Percentiles rank a stretch among this genome's conserved stretches.
These are phyloP conservation scores for Cynodonichthys magdalenae DNA, from an alignment of 2,797 vertebrate genomes.

Conservation along the genomic window DNA sequence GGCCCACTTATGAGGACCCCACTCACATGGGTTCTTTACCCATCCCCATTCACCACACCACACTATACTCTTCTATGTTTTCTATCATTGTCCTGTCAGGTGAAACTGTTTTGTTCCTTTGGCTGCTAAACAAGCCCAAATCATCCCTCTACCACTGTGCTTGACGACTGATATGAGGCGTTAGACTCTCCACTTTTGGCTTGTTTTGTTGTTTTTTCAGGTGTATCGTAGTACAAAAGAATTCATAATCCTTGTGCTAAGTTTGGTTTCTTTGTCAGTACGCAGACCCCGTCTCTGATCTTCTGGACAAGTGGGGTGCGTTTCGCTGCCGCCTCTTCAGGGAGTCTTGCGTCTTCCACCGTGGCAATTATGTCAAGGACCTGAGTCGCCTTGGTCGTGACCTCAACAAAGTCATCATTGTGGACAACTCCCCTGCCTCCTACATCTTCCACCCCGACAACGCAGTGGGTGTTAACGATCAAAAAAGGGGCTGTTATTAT, in stretches of 20 bases:
- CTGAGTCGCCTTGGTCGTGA: constrained; percentile 91
- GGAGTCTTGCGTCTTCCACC: constrained; percentile 93
- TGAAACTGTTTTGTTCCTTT: not conserved
- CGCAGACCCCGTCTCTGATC: constrained; percentile 90
- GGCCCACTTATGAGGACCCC: too few species aligned
- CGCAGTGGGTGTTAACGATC: constrained; percentile 76
- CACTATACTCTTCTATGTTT: too few species aligned
- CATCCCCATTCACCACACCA: too few species aligned
- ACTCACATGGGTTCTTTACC: too few species aligned
- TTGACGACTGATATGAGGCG: too few species aligned
- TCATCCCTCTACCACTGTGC: not conserved
- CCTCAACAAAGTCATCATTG: constrained; percentile 89
- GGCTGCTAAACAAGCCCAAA: not conserved
- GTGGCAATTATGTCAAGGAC: constrained; percentile 94
- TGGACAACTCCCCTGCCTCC: constrained; percentile 94
- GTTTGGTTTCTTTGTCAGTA: constrained; percentile 75
- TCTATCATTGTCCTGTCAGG: too few species aligned
- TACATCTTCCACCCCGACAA: constrained; percentile 95
- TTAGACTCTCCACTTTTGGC: too few species aligned
- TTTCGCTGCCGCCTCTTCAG: constrained; percentile 92
- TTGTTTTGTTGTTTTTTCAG: not conserved
- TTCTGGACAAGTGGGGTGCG: constrained; percentile 93
- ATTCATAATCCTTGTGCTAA: not conserved
- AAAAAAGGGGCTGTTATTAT: not conserved
- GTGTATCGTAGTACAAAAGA: not conserved